Evolutionary conservation across 30 jellyfish, hydroid and myxozoan species (phyloP), one percentile per base, ranked within the genome.

Genomic region (Clytia hemisphaerica): DNA sequence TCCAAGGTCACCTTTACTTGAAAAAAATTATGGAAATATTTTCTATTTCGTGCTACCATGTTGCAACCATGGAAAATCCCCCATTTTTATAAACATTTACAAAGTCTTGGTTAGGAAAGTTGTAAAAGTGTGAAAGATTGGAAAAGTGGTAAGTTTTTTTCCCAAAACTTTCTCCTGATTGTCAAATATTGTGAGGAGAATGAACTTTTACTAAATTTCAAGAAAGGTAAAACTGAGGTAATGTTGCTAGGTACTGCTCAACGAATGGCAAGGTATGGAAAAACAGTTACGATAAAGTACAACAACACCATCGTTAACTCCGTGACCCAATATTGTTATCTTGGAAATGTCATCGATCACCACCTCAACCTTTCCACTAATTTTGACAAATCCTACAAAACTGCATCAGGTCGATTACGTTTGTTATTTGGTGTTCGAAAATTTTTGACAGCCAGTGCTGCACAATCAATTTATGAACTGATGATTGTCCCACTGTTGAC

Each of bases 401-500:
- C 18, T 7, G 93, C 93, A 57, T 57, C 77, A 46, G 93, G 88
- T 30, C 74, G 88, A 16, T 47, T 79, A 58, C 73, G 88, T 30
- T 73, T 79, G 38, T 47, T 79, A 47, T 69, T 79, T 27, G 71
- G 59, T 51, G 30, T 71, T 34, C 76, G 87, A 59, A 71, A 46
- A 29, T 62, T 45, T 47, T 50, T 79, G 29, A 18, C 93, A 55
- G 75, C 87, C 2, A 58, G 46, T 58, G 66, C 80, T 54, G n/a
- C n/a, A n/a, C n/a, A n/a, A n/a, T n/a, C n/a, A n/a, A n/a, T n/a
- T n/a, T n/a, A 79, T 71, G 60, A 64, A 60, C 67, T 66, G 88
- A 70, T 79, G 93, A 46, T 79, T 12, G 27, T 79, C 21, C 88
- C 93, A 55, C 58, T 47, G 22, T 50, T 71, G 63, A 60, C 86